Percentiles rank a stretch among this genome's conserved stretches.
phyloP scores from a whole-genome alignment of 2,113 vertebrate species.

The Oreochromis niloticus region DNA sequence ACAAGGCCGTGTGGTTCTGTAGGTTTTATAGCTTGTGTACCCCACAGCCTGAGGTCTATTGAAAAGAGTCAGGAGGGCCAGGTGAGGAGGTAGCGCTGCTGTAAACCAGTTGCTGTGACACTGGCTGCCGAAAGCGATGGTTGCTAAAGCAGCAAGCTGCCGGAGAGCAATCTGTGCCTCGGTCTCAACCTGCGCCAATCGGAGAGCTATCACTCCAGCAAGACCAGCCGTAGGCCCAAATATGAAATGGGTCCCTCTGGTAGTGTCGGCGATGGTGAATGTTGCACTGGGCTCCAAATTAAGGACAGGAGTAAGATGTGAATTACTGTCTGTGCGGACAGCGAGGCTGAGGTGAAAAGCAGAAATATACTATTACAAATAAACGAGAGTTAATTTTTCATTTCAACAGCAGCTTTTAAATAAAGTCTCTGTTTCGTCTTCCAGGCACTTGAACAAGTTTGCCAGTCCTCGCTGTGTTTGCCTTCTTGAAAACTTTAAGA shows the following conservation, averaged over 20 bases:
- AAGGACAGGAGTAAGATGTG: conserved; percentile 67
- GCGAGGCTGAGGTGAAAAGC: conserved; percentile 93
- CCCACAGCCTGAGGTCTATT: conserved; percentile 45
- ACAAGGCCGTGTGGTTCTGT: background rate
- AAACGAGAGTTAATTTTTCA: conserved; percentile 9
- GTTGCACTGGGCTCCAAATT: conserved; percentile 63
- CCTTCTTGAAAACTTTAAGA: background rate
- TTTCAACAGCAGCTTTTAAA: conserved; percentile 6
- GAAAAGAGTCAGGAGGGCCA: conserved; percentile 69
- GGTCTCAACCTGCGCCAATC: conserved; percentile 82
- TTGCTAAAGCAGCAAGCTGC: conserved; percentile 68
- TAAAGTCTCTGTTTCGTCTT: background rate
- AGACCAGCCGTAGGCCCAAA: conserved; percentile 73
- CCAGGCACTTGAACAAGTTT: background rate
- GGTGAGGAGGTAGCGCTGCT: conserved; percentile 29
- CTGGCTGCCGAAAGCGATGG: conserved; percentile 6
- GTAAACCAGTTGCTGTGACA: conserved; percentile 34
- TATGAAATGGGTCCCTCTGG: conserved; percentile 75
- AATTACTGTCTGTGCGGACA: conserved; percentile 87
- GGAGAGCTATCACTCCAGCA: conserved; percentile 64
- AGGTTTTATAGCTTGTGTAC: background rate
- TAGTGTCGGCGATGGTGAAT: conserved; percentile 76
- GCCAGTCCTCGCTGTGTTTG: background rate
- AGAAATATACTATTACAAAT: conserved; percentile 68
- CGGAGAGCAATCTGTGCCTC: conserved; percentile 79